phyloP scores from a whole-genome alignment of 64 coral and sea anemone genomes.

The Dendrophyllia cribrosa region DNA sequence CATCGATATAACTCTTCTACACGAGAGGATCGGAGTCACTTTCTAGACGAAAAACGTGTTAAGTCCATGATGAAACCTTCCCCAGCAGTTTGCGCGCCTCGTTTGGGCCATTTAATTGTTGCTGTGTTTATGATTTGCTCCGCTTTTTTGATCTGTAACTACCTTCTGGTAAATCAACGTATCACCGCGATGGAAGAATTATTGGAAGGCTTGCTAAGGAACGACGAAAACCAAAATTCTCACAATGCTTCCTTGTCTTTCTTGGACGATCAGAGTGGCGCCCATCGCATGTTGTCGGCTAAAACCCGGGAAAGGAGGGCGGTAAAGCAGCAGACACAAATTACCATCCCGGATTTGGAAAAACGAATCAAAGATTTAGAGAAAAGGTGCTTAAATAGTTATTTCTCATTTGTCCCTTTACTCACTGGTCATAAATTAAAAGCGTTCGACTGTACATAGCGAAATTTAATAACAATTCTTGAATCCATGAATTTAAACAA shows the following conservation, averaged over 20 bases:
- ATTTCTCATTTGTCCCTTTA: too few relatives aligned
- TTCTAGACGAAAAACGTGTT: neutral
- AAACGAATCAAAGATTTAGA: neutral
- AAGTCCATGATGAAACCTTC: neutral
- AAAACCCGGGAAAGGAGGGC: neutral
- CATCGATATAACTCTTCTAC: neutral
- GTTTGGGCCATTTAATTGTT: neutral
- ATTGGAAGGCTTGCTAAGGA: neutral
- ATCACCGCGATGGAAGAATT: neutral
- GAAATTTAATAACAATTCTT: too few relatives aligned
- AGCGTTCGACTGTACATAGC: too few relatives aligned
- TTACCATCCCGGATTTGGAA: neutral
- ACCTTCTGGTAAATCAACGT: neutral
- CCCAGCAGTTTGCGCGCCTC: neutral
- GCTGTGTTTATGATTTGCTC: neutral
- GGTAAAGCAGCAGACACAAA: neutral
- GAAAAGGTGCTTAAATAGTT: neutral
- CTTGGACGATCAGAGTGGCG: neutral
- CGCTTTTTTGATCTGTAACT: neutral
- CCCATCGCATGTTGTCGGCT: neutral
- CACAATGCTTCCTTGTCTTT: neutral
- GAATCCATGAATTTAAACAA: too few relatives aligned
- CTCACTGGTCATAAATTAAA: too few relatives aligned
- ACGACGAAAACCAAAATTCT: neutral
- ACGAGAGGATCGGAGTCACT: neutral